Conservation (phyloP, 2,888 invertebrate genomes). For the Phaonia tiefii region DNA sequence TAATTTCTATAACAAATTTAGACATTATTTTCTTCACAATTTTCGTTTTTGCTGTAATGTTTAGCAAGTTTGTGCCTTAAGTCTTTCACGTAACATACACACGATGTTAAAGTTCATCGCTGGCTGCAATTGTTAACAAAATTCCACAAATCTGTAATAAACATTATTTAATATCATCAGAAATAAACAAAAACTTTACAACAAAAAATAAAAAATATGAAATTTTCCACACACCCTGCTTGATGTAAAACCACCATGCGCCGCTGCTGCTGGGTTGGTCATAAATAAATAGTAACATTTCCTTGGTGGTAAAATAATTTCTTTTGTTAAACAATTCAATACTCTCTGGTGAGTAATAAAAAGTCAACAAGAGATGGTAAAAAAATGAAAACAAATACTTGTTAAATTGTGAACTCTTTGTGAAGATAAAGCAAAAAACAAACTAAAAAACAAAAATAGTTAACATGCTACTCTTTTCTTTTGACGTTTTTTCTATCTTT, state of each 20-base stretch:
- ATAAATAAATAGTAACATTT: no score
- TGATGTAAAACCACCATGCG: no score
- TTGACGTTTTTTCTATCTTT: no score
- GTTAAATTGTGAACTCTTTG: slow-evolving; percentile 29
- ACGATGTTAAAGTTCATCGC: neutral
- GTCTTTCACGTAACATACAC: slow-evolving; percentile 30
- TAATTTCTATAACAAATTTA: no score
- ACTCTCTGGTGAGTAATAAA: no score
- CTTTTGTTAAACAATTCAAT: no score
- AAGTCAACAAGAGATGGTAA: no score
- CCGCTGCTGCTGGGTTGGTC: no score
- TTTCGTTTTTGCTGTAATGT: no score
- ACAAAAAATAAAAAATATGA: slow-evolving; percentile 7
- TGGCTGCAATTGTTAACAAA: slow-evolving; percentile 11
- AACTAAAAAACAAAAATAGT: neutral
- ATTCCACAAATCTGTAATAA: slow-evolving; percentile 1
- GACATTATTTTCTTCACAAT: no score
- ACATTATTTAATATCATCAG: slow-evolving; percentile 4
- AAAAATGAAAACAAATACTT: slow-evolving; percentile 13
- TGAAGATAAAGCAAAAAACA: neutral
- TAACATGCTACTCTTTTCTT: slow-evolving; percentile 21
- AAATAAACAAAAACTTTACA: neutral
- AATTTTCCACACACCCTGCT: neutral
- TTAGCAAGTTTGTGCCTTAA: slow-evolving; percentile 39
- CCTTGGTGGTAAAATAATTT: no score